phyloP scores from a whole-genome alignment of 1,140 invertebrate genomes.

The Zaprionus ornatus region DNA sequence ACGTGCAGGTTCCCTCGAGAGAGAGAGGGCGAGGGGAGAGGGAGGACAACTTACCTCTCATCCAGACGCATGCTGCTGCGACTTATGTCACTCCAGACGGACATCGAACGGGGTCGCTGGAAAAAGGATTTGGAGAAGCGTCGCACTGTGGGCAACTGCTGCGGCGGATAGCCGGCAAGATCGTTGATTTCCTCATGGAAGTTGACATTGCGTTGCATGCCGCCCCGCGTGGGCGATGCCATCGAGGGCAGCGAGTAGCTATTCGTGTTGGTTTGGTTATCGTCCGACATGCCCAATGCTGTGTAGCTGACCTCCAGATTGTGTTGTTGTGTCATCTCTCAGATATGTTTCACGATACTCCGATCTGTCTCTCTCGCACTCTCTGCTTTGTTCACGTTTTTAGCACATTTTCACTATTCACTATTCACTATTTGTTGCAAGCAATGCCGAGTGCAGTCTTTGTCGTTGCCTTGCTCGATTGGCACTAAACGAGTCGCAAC shows the following conservation, averaged over 20 bases:
- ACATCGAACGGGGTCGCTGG: slow-evolving; percentile 90
- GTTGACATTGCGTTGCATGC: slow-evolving; percentile 87
- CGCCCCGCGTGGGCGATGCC: slow-evolving; percentile 83
- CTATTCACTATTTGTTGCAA: not conserved
- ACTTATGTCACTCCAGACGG: slow-evolving; percentile 92
- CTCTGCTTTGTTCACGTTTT: not conserved
- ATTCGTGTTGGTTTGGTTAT: slow-evolving; percentile 76
- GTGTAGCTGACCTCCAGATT: slow-evolving; percentile 83
- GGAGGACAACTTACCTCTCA: slow-evolving; percentile 87
- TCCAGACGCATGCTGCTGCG: slow-evolving; percentile 91
- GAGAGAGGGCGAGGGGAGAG: not conserved
- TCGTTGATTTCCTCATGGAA: slow-evolving; percentile 87
- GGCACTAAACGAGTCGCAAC: slow-evolving; percentile 15
- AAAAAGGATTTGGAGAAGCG: slow-evolving; percentile 82
- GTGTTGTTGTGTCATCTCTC: slow-evolving; percentile 69
- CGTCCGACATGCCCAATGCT: slow-evolving; percentile 83
- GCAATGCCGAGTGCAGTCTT: slow-evolving; percentile 12
- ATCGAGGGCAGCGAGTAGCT: slow-evolving; percentile 80
- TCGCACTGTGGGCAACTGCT: slow-evolving; percentile 84
- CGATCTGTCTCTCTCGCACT: not conserved
- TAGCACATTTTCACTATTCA: slow-evolving; percentile 21
- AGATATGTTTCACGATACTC: slow-evolving; percentile 56
- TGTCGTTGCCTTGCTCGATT: slow-evolving; percentile 6
- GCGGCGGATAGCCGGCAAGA: slow-evolving; percentile 85
- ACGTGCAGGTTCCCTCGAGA: not conserved